Evolutionary conservation across 2,888 invertebrate species (phyloP).

Genomic region (Chouioia cunea): DNA sequence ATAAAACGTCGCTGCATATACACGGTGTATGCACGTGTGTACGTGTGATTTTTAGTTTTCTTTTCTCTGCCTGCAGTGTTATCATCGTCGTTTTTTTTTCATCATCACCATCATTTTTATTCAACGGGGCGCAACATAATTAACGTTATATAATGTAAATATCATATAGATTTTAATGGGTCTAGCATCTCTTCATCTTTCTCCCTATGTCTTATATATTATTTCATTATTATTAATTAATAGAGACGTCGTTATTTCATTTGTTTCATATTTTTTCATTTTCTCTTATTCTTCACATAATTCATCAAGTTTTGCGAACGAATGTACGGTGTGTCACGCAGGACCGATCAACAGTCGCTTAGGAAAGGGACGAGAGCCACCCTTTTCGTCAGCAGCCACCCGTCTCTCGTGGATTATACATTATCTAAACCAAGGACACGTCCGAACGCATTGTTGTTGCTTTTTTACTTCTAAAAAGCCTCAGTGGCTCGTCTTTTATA

Average conservation of each 20-base stretch:
- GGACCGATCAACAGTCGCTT: slow-evolving; percentile 51
- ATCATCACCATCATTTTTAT: too few relatives aligned
- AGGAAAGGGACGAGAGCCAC: slow-evolving; percentile 50
- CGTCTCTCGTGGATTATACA: slow-evolving; percentile 22
- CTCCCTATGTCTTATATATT: slow-evolving; percentile 48
- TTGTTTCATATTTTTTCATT: neutral
- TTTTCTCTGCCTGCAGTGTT: slow-evolving; percentile 50
- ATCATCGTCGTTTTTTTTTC: too few relatives aligned
- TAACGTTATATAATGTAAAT: slow-evolving; percentile 63
- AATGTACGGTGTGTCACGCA: slow-evolving; percentile 48
- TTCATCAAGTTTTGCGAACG: slow-evolving; percentile 43
- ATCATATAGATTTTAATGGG: slow-evolving; percentile 62
- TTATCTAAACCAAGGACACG: slow-evolving; percentile 39
- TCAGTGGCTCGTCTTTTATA: slow-evolving; percentile 42
- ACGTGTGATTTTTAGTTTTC: slow-evolving; percentile 44
- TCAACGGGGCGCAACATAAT: slow-evolving; percentile 60
- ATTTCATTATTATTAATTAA: slow-evolving; percentile 50
- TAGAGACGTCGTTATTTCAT: slow-evolving; percentile 48
- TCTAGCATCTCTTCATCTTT: slow-evolving; percentile 52
- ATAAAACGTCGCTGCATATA: slow-evolving; percentile 42
- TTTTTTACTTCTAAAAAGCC: slow-evolving; percentile 40
- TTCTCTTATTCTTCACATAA: slow-evolving; percentile 17
- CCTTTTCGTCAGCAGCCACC: slow-evolving; percentile 49
- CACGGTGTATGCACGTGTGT: slow-evolving; percentile 49
- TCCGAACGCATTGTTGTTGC: slow-evolving; percentile 9